phyloP scores from a whole-genome alignment of 2,113 vertebrate species.

The Cyanoramphus novaezelandiae region DNA sequence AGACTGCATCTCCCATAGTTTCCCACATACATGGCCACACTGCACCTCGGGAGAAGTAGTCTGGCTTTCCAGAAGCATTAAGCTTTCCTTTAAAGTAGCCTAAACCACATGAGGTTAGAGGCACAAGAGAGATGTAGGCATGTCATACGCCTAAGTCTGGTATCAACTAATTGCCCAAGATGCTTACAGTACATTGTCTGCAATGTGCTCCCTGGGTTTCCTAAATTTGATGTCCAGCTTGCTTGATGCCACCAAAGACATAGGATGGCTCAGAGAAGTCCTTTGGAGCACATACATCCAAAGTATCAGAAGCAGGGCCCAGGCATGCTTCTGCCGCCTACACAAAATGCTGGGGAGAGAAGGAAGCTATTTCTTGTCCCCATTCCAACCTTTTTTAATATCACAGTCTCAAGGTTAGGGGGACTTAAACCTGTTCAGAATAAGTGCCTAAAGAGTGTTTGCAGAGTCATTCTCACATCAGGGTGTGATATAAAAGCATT shows the following conservation, averaged over 20 bases:
- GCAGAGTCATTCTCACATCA: neutral
- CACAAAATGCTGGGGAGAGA: neutral
- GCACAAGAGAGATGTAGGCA: neutral
- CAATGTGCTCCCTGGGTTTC: neutral
- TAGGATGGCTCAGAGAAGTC: neutral
- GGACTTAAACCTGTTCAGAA: neutral
- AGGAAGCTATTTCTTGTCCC: neutral
- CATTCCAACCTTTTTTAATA: neutral
- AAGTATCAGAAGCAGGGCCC: neutral
- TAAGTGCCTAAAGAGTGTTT: neutral
- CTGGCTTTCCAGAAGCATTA: neutral
- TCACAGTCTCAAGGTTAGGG: neutral
- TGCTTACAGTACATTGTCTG: fast-evolving
- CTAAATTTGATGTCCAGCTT: neutral
- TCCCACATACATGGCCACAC: neutral
- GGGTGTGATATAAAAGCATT: neutral
- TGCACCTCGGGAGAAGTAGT: neutral
- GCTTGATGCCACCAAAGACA: neutral
- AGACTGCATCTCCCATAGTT: neutral
- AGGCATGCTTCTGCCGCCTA: neutral
- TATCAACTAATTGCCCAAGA: neutral
- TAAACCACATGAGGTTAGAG: neutral
- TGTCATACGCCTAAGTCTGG: neutral
- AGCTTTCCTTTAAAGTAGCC: neutral
- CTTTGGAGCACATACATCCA: neutral